A percentile compares a stretch with the other conserved stretches of the same genome.
Evolutionary conservation across 2,888 invertebrate genomes (phyloP).

Genomic region (Bruchidius siliquastri): DNA sequence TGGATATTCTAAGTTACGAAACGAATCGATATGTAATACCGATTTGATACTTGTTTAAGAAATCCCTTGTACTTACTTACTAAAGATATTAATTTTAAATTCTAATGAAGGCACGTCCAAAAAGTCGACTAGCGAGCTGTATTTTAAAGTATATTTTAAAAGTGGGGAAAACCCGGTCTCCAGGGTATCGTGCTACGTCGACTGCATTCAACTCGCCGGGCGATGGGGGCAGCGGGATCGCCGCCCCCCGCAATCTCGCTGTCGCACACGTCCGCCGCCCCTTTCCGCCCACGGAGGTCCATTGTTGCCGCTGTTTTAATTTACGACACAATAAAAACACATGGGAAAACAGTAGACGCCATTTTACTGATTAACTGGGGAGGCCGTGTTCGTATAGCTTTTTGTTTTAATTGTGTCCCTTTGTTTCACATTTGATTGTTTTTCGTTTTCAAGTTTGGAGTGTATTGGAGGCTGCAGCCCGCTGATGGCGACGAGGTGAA

Average conservation of each 20-base stretch:
- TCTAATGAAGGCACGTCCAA: not conserved
- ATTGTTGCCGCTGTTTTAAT: conserved; percentile 49
- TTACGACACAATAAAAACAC: conserved; percentile 52
- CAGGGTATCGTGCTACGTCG: conserved; percentile 35
- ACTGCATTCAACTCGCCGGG: conserved; percentile 11
- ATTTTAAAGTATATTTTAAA: not conserved
- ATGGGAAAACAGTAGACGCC: conserved; percentile 52
- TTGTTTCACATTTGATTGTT: conserved; percentile 44
- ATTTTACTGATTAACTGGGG: conserved; percentile 52
- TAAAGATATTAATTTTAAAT: not conserved
- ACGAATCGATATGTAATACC: no score
- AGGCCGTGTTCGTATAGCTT: conserved; percentile 47
- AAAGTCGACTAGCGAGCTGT: not conserved
- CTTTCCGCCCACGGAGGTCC: conserved; percentile 39
- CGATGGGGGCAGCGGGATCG: conserved; percentile 29
- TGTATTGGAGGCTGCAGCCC: not conserved
- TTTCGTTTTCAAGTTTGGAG: conserved; percentile 34
- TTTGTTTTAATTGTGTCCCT: conserved; percentile 48
- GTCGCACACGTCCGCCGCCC: conserved; percentile 42
- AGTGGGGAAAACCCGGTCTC: conserved; percentile 29
- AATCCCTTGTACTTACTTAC: no score
- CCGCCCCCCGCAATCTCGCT: conserved; percentile 37
- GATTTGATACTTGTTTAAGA: no score
- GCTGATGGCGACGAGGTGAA: conserved; percentile 25
- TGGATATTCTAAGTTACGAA: no score